phyloP scores from a whole-genome alignment of 1,140 invertebrate genomes.

The Drosophila melanica region DNA sequence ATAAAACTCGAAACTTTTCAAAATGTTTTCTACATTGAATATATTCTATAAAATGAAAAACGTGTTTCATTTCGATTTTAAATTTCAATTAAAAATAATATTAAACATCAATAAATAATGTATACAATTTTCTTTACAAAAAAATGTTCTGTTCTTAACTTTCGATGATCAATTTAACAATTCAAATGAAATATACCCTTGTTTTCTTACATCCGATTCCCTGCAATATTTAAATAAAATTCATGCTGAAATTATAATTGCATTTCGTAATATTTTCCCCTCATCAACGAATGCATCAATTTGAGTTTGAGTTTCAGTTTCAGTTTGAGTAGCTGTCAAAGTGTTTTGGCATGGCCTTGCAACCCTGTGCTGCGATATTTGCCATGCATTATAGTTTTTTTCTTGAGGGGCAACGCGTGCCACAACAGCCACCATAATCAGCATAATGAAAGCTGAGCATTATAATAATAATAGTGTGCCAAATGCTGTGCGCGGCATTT shows the following conservation, averaged over 20 bases:
- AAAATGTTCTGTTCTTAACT: too few relatives aligned
- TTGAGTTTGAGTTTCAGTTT: not conserved
- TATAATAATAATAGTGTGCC: slow-evolving; percentile 77
- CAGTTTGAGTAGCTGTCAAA: slow-evolving; percentile 22
- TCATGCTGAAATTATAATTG: slow-evolving; percentile 11
- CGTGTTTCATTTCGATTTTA: too few relatives aligned
- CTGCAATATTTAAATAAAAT: not conserved
- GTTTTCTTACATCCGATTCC: not conserved
- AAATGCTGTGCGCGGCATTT: slow-evolving; percentile 48
- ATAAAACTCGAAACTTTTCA: too few relatives aligned
- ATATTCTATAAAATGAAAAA: too few relatives aligned
- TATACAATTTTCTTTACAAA: too few relatives aligned
- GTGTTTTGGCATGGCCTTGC: slow-evolving; percentile 14
- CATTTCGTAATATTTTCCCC: slow-evolving; percentile 2
- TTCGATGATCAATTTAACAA: too few relatives aligned
- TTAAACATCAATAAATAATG: too few relatives aligned
- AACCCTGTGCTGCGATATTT: slow-evolving; percentile 17
- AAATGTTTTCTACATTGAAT: too few relatives aligned
- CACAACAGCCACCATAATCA: slow-evolving; percentile 50
- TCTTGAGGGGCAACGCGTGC: slow-evolving; percentile 44
- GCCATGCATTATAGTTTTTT: not conserved
- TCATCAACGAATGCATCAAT: not conserved
- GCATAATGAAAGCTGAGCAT: slow-evolving; percentile 66
- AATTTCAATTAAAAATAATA: too few relatives aligned
- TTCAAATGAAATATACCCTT: too few relatives aligned